Evolutionary conservation across 2,797 vertebrate species (phyloP), one percentile per base, ranked within the genome.

Genomic region (Spinibarbus caldwelli): DNA sequence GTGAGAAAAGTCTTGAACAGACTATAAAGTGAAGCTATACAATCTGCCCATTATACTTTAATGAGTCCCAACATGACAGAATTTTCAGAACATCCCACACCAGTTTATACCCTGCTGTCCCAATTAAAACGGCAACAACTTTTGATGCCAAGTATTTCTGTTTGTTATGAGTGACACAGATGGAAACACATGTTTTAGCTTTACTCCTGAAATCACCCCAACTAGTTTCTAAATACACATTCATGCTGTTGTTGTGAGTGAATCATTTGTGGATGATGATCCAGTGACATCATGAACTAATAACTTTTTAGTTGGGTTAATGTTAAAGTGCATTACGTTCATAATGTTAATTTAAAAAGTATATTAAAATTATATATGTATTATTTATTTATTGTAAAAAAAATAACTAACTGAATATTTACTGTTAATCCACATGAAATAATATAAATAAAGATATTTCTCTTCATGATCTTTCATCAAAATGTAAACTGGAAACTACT

Each of bases 91-190:
- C 59, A 52, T 54, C 14, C 62, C 10, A 21, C 34, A 84, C n/a
- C 41, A 49, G 64, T 88, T 89, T 82, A 84, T 77, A 68, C 26
- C 82, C 66, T 57, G 64, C 79, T 81, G 66, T 66, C 59, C 82
- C 64, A 68, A 78, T 41, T 54, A 70, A 84, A 59, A 31, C 26
- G 1, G 38, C 36, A 66, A 52, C 14, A 12, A 54, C 14, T n/a
- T 70, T 1, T n/a, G 36, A 26, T n/a, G 5, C 52, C 66, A 54
- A 36, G 3, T 38, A 49, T 76, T 54, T 54, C 5, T 31, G 57
- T 64, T 64, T 31, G 59, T 38, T 49, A 6, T 9, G 41, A 62
- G 38, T 26, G 45, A 21, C 10, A 54, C 29, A 81, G 66, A 71
- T 62, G 52, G 36, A 78, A 78, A 17, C 54, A 26, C 23, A 64